Evolutionary conservation across 2,888 invertebrate genomes (phyloP).

Genomic region (Pachydiplax longipennis): DNA sequence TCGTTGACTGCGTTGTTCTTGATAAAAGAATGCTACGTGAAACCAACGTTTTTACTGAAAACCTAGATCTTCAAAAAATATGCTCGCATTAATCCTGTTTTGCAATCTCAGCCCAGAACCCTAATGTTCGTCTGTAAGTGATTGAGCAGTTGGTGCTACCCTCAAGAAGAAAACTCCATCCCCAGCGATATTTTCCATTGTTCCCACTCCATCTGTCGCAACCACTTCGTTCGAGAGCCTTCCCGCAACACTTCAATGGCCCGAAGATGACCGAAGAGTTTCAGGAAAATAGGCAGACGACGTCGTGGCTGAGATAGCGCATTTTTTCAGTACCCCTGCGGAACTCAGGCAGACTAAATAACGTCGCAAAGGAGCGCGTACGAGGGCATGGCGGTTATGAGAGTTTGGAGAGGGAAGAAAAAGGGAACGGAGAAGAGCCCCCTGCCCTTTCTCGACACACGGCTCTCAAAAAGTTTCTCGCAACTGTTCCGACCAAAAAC

Average conservation of each 20-base stretch:
- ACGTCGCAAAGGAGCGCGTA: not conserved
- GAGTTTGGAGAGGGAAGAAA: not conserved
- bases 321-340: not conserved
- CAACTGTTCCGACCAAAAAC: conserved; percentile 8
- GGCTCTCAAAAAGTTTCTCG: not conserved
- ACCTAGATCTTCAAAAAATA: too few species aligned
- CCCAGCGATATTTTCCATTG: not conserved
- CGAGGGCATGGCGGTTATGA: not conserved
- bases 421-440: not conserved
- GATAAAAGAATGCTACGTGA: too few species aligned
- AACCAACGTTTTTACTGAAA: too few species aligned
- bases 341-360: not conserved
- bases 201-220: not conserved
- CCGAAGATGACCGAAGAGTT: not conserved
- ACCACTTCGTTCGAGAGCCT: too few species aligned
- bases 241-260: too few species aligned
- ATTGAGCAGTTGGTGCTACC: too few species aligned
- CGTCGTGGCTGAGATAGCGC: not conserved
- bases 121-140: too few species aligned
- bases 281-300: not conserved
- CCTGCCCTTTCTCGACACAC: not conserved
- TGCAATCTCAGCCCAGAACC: too few species aligned
- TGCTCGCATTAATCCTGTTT: too few species aligned
- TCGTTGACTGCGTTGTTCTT: too few species aligned
- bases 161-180: not conserved